Evolutionary conservation across 2,797 vertebrate genomes (phyloP), one percentile per base, ranked within the genome.

Genomic region (Hypotaenidia philippensis): DNA sequence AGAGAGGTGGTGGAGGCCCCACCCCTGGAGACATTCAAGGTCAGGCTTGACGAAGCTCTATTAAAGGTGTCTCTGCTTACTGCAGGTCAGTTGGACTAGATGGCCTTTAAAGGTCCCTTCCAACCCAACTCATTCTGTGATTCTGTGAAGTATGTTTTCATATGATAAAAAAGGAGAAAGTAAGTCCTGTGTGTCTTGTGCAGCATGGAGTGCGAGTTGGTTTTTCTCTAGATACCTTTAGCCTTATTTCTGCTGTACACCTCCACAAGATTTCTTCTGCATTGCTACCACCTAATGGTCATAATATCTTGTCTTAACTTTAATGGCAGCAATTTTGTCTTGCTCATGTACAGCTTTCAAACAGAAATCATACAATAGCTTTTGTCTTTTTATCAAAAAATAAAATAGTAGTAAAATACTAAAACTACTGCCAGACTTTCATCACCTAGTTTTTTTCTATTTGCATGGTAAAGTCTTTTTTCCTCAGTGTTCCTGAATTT

Each of bases 301-400:
- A 90, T 94, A 83, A 95, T 94, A 81, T 85, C 94, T 93, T 61
- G 29, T 66, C 69, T 90, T 83, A 85, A 69, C 94, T 72, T 87
- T 96, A 96, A 97, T 94, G 89, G 12, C 25, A 76, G 95, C 29
- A 93, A 98, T 98, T 97, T 97, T 60, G 87, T 89, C 83, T 97
- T 93, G 83, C 74, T 95, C 91, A n/a, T 56, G 21, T 49, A 91
- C 52, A 83, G 96, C 88, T 95, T 94, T 97, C 93, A 96, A 93
- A 69, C 45, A 88, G 87, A 89, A 95, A 92, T 77, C 45, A 82
- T 11, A 95, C 75, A 96, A 95, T 93, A 85, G 83, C 75, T 88
- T 96, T 97, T 96, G 80, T 94, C 89, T 88, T 90, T 94, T n/a
- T 89, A 82, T 61, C 32, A 92, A 89, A 92, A 96, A 95, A 96